These are phyloP conservation scores for Zosterops pallidus DNA, from an alignment of 2,113 vertebrate species.

Conservation along the genomic window DNA sequence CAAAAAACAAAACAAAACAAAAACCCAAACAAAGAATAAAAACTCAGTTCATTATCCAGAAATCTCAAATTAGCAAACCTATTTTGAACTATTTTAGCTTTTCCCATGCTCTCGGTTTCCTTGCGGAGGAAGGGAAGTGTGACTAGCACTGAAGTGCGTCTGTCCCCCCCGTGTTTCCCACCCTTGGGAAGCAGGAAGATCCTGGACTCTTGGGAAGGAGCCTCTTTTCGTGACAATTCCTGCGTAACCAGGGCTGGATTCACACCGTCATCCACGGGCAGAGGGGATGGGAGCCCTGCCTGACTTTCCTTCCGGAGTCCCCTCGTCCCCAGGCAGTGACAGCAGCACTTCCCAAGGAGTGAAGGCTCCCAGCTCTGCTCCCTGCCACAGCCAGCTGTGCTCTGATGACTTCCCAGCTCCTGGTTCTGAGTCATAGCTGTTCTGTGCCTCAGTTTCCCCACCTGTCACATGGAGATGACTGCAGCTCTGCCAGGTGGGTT, in stretches of 20 bases:
- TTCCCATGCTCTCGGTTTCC: neutral
- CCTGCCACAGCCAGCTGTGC: neutral
- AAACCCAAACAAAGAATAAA: neutral
- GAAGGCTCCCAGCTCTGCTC: neutral
- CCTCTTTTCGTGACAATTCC: neutral
- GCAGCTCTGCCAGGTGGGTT: neutral
- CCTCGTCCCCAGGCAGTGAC: neutral
- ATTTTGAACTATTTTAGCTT: neutral
- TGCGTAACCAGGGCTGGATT: neutral
- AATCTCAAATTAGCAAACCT: neutral
- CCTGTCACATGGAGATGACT: fast-evolving
- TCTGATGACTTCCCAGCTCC: neutral
- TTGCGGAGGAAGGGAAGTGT: neutral
- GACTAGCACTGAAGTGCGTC: neutral
- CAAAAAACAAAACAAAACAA: neutral
- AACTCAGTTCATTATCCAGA: neutral
- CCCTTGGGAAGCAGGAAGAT: conserved; percentile 24
- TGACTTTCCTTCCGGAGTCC: neutral
- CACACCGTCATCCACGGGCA: fast-evolving
- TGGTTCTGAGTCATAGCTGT: neutral
- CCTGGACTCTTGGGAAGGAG: neutral
- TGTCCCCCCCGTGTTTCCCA: neutral
- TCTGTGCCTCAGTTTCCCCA: neutral
- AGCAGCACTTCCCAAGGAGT: neutral
- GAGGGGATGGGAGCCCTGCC: neutral